phyloP scores from a whole-genome alignment of 2,113 vertebrate species.

The Pteropus alecto region DNA sequence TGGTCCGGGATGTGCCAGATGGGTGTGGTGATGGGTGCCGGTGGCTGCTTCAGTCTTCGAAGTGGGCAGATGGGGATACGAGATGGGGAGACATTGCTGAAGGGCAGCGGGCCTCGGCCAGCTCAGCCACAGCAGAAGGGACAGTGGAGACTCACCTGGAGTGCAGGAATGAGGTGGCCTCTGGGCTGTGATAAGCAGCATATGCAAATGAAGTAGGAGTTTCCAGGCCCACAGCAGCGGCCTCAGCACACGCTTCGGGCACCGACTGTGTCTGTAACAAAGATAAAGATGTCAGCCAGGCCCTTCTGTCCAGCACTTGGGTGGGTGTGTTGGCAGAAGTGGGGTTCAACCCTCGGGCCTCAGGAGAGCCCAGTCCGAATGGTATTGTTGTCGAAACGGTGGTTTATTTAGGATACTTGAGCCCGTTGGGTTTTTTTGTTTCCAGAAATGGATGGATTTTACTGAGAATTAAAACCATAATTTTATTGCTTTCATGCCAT shows the following conservation, averaged over 20 bases:
- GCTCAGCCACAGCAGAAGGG: background rate
- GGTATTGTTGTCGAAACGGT: background rate
- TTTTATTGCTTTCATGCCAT: background rate
- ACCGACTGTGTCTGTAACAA: background rate
- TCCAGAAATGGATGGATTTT: background rate
- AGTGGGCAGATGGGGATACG: background rate
- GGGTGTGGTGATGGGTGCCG: background rate
- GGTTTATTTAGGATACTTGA: background rate
- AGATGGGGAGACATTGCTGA: too few species aligned
- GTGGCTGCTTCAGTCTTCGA: fast-evolving
- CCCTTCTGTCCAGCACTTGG: fast-evolving
- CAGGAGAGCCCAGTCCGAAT: fast-evolving
- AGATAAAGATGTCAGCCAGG: background rate
- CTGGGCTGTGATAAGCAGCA: fast-evolving
- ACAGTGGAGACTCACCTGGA: fast-evolving
- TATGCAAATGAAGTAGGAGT: background rate
- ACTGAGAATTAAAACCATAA: background rate
- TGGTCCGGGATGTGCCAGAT: fast-evolving
- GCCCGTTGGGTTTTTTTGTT: background rate
- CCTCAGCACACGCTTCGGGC: background rate
- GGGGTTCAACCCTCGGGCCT: too few species aligned
- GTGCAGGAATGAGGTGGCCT: background rate
- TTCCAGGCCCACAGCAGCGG: fast-evolving
- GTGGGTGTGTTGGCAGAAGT: background rate
- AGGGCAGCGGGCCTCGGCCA: background rate